These are phyloP conservation scores for Zingel zingel DNA, from an alignment of 2,113 vertebrate species.

Conservation along the genomic window DNA sequence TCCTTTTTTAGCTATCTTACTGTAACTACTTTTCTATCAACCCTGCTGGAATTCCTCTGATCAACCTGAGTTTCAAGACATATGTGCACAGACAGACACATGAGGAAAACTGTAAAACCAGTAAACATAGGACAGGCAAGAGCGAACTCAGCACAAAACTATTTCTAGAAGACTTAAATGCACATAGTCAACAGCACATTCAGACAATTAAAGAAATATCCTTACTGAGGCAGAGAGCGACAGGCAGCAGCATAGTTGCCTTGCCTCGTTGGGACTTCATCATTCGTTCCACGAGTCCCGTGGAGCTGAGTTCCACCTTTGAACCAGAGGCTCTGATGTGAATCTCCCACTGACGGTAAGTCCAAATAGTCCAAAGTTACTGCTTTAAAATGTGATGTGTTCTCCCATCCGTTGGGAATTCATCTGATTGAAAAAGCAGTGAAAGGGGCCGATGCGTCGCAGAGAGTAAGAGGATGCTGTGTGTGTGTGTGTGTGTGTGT, in stretches of 20 bases:
- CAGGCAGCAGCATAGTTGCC: constrained; percentile 56
- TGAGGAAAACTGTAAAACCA: neutral
- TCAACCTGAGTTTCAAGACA: neutral
- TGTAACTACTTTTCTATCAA: constrained; percentile 9
- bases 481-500: constrained; percentile 37
- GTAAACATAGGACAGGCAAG: neutral
- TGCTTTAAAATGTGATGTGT: constrained; percentile 50
- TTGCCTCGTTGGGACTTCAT: constrained; percentile 62
- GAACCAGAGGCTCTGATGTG: constrained; percentile 44
- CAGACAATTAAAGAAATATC: constrained; percentile 7
- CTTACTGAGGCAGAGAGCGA: constrained; percentile 78
- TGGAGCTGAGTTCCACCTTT: constrained; percentile 50
- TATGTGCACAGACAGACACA: neutral
- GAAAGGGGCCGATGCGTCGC: constrained; percentile 44
- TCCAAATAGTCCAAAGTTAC: constrained; percentile 42
- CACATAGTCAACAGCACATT: neutral
- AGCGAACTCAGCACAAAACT: constrained; percentile 19
- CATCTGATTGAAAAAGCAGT: constrained; percentile 56
- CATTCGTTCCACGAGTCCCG: constrained; percentile 45
- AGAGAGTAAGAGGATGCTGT: constrained; percentile 62
- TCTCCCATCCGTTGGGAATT: constrained; percentile 53
- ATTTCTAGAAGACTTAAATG: neutral
- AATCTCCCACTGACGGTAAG: constrained; percentile 32
- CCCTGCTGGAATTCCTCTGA: neutral
- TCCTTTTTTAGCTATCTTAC: constrained; percentile 9